phyloP scores from a whole-genome alignment of 2,113 vertebrate genomes.

The Petromus typicus region DNA sequence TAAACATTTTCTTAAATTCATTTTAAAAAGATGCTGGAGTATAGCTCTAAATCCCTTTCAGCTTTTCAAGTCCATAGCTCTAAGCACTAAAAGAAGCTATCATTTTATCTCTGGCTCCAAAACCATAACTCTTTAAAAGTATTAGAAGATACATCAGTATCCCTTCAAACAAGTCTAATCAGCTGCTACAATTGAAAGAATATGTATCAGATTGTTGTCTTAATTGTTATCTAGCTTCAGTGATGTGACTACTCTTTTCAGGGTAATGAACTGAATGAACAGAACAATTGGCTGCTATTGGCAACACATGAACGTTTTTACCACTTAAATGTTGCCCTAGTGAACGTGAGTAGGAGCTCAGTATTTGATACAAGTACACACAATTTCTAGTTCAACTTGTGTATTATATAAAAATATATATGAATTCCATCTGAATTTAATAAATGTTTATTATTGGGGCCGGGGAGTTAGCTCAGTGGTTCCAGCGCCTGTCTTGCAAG shows the following conservation, averaged over 20 bases:
- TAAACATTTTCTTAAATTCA: background rate
- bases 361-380: background rate
- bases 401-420: background rate
- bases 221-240: background rate
- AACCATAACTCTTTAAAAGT: background rate
- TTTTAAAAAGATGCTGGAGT: background rate
- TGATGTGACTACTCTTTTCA: background rate
- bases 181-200: background rate
- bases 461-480: too few species aligned
- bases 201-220: background rate
- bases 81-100: background rate
- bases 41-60: background rate
- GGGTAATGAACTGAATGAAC: background rate
- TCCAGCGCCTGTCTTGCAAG: too few species aligned
- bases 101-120: constrained; percentile 23
- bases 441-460: background rate
- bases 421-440: background rate
- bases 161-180: constrained; percentile 9
- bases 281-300: background rate
- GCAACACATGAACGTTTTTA: background rate
- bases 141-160: background rate
- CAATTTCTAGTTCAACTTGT: background rate
- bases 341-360: too few species aligned
- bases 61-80: background rate
- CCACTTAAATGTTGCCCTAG: background rate